Evolutionary conservation across 2,113 vertebrate species (phyloP), one percentile per base, ranked within the genome.

Genomic region (Salminus brasiliensis): DNA sequence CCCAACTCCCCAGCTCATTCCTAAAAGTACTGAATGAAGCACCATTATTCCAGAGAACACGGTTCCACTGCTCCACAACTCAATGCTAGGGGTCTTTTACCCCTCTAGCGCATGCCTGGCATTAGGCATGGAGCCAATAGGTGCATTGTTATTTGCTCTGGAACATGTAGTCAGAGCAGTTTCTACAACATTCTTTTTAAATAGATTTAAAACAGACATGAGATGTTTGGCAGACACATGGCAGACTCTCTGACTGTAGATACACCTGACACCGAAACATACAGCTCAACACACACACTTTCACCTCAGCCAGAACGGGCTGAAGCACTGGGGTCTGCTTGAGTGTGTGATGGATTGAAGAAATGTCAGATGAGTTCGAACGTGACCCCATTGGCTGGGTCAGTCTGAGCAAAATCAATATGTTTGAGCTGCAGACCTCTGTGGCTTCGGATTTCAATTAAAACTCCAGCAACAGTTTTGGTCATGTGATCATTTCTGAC

Each of bases 391-490:
- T 43, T 71, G 71, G 82, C 68, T 75, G 75, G 83, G 79, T 78
- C 83, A 84, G 71, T 29, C 79, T 34, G 71, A 74, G 73, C 47
- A 25, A 81, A 81, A 84, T 84, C 83, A 71, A 84, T 84, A 79
- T 71, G 83, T 81, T 84, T 84, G 75, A 81, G 75, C 75, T 73
- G 66, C 65, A 81, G 75, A 81, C 78, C 82, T 76, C 78, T 34
- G 21, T 39, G 72, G 73, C 71, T 79, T 79, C 65, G 78, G 79
- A 84, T 84, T 84, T 81, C 83, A 84, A 84, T 84, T 84, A 84
- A 84, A 79, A 68, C 79, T 70, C 65, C 71, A 74, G 75, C 75
- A 77, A 72, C 45, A 71, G 67, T 63, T 72, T 70, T 52, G 65
- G 39, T 74, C 83, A 84, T 75, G 75, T 81, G 83, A 84, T 71